Percentiles rank a stretch among this genome's conserved stretches.
phyloP scores from a whole-genome alignment of 37 sponge, comb jelly and placozoan species.

The Mnemiopsis leidyi region DNA sequence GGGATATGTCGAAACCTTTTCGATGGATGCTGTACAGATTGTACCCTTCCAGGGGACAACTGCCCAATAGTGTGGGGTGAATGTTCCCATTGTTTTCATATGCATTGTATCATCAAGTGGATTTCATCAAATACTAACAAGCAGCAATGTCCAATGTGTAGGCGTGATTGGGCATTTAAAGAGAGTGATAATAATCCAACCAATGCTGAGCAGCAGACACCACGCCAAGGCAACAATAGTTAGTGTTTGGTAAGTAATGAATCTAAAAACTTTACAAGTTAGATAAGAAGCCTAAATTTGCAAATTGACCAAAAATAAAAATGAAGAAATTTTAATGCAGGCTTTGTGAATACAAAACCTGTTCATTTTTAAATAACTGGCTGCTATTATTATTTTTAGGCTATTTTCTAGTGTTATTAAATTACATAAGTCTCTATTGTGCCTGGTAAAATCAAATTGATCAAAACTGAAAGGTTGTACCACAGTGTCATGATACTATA shows the following conservation, averaged over 20 bases:
- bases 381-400: too few relatives aligned
- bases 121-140: slow-evolving; percentile 78
- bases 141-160: slow-evolving; percentile 96
- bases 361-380: too few relatives aligned
- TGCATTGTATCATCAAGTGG: slow-evolving; percentile 99
- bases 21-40: slow-evolving; percentile 94
- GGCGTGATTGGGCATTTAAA: slow-evolving; percentile 90
- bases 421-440: too few relatives aligned
- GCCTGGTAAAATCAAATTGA: too few relatives aligned
- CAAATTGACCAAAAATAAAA: too few relatives aligned
- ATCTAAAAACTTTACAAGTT: not conserved
- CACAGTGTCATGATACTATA: too few relatives aligned
- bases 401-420: too few relatives aligned
- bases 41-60: slow-evolving; percentile 91
- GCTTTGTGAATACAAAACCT: too few relatives aligned
- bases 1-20: slow-evolving; percentile 93
- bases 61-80: slow-evolving; percentile 84
- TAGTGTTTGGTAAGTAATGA: not conserved
- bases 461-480: too few relatives aligned
- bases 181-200: slow-evolving; percentile 57
- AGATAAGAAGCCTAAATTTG: too few relatives aligned
- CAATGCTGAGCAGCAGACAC: not conserved
- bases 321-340: too few relatives aligned
- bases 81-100: slow-evolving; percentile 88
- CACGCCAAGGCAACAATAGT: not conserved